Evolutionary conservation across 1,140 invertebrate genomes (phyloP).

Genomic region (Periplaneta americana): DNA sequence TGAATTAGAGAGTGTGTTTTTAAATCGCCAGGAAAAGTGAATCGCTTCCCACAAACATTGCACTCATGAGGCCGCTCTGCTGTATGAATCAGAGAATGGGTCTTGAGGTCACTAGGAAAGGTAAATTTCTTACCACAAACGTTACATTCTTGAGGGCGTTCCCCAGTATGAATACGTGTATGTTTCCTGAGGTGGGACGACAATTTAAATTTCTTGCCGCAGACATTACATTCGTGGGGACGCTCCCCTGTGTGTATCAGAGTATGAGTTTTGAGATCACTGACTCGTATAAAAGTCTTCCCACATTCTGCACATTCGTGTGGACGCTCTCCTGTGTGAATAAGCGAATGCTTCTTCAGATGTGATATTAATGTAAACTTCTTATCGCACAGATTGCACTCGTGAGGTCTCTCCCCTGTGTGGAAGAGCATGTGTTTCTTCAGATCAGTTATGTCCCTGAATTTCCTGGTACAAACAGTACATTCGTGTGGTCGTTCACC

Average conservation of each 20-base stretch:
- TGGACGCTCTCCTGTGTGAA: constrained; percentile 46
- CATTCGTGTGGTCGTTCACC: constrained; percentile 35
- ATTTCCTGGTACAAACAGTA: background rate
- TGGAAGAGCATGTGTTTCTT: constrained; percentile 48
- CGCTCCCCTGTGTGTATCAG: constrained; percentile 45
- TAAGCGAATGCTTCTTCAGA: constrained; percentile 44
- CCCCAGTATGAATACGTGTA: constrained; percentile 51
- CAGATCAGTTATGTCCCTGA: background rate
- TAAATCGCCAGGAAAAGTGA: background rate
- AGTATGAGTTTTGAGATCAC: constrained; percentile 40
- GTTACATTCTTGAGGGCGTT: constrained; percentile 56
- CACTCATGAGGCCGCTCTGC: constrained; percentile 3
- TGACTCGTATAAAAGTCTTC: constrained; percentile 47
- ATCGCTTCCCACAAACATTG: constrained; percentile 1
- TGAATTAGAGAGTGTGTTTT: constrained; percentile 16
- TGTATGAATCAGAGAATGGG: constrained; percentile 4
- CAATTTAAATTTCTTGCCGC: constrained; percentile 78
- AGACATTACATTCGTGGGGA: constrained; percentile 75
- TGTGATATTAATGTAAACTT: constrained; percentile 47
- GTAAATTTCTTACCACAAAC: constrained; percentile 57
- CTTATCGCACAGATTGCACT: constrained; percentile 50
- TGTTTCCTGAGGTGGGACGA: constrained; percentile 66
- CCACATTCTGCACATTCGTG: constrained; percentile 48
- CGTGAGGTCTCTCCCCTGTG: constrained; percentile 52
- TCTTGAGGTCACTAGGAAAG: constrained; percentile 15